phyloP scores from a whole-genome alignment of 53 echinoderm and acorn worm genomes.

The Patiria pectinifera region DNA sequence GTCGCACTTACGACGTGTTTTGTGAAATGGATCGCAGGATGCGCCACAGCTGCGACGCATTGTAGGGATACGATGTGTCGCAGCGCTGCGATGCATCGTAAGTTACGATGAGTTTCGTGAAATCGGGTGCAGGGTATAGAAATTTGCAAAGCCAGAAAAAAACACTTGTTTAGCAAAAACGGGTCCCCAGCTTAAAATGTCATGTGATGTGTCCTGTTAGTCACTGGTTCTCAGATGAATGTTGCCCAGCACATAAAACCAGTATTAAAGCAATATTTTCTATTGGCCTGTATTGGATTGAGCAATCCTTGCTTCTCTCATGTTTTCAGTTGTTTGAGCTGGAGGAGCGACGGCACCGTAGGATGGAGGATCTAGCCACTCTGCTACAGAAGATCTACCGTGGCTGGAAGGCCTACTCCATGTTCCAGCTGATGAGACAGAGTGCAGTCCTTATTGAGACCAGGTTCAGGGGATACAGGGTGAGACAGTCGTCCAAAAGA shows the following conservation, averaged over 20 bases:
- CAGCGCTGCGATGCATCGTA: no score
- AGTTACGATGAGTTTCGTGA: no score
- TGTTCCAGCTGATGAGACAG: conserved; percentile 79
- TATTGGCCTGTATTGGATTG: not conserved
- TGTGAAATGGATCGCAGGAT: no score
- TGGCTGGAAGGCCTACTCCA: conserved; percentile 72
- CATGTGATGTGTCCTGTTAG: no score
- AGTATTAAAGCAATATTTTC: not conserved
- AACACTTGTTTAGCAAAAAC: no score
- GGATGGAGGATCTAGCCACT: conserved; percentile 89
- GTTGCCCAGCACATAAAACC: not conserved
- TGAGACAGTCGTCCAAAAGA: not conserved
- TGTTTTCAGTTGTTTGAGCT: conserved; percentile 86
- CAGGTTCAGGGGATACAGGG: conserved; percentile 82
- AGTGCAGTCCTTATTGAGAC: conserved; percentile 86
- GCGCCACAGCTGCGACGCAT: no score
- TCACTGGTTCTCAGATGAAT: no score
- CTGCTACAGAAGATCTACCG: conserved; percentile 86
- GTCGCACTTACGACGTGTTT: no score
- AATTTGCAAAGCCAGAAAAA: no score
- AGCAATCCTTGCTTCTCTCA: not conserved
- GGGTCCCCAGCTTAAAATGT: no score
- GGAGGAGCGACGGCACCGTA: conserved; percentile 82
- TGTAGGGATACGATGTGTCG: no score
- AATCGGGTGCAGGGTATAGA: no score